These are phyloP conservation scores for Microplitis demolitor DNA, from an alignment of 1,140 invertebrate genomes.

Conservation along the genomic window DNA sequence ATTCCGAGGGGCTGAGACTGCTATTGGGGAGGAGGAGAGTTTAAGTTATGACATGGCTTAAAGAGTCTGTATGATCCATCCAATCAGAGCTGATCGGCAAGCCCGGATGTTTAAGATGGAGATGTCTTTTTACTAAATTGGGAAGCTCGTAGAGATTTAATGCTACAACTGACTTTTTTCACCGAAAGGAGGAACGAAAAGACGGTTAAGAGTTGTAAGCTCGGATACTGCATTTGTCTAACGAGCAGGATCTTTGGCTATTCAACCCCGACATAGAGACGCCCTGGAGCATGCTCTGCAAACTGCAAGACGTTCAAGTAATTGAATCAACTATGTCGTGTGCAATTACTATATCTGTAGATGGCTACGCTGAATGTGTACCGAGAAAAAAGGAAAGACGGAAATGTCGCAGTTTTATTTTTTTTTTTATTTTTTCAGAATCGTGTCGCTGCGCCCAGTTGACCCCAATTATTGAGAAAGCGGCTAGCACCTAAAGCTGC, in stretches of 20 bases:
- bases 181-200: background rate
- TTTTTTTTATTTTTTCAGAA: background rate
- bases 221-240: conserved; percentile 30
- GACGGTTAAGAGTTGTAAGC: background rate
- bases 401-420: background rate
- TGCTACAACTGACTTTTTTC: background rate
- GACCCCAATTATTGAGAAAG: conserved; percentile 27
- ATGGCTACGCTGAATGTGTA: background rate
- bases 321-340: conserved; percentile 29
- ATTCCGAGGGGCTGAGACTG: no score
- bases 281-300: background rate
- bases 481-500: conserved; percentile 3
- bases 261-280: conserved; percentile 24
- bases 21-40: no score
- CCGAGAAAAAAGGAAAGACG: background rate
- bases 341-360: background rate
- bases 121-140: background rate
- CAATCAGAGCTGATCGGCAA: background rate
- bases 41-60: no score
- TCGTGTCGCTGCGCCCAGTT: conserved; percentile 12
- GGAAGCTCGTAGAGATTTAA: background rate
- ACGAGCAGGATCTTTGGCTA: conserved; percentile 29
- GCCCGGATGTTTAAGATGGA: background rate
- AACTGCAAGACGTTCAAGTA: background rate
- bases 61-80: background rate